These are phyloP conservation scores for Onychostruthus taczanowskii DNA, from an alignment of 2,113 vertebrate species.

Conservation along the genomic window DNA sequence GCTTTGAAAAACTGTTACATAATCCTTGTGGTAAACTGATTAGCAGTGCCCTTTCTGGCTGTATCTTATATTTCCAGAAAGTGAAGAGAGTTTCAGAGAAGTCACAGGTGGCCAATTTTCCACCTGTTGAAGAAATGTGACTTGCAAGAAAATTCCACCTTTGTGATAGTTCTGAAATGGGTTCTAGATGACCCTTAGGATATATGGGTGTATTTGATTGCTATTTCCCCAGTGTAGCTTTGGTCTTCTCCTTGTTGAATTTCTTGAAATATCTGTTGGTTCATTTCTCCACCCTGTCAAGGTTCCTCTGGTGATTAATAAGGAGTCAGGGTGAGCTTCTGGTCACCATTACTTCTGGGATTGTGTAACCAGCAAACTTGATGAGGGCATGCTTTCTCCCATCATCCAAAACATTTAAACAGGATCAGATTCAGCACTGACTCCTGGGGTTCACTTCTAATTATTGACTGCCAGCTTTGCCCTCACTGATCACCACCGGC, in stretches of 20 bases:
- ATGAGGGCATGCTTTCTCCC: rapidly evolving
- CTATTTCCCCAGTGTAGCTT: neutral
- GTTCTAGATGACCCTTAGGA: neutral
- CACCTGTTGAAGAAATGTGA: neutral
- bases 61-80: neutral
- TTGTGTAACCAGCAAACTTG: neutral
- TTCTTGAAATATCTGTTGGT: neutral
- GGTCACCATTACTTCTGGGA: neutral
- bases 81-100: neutral
- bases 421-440: neutral
- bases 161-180: neutral
- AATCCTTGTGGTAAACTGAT: neutral
- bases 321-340: rapidly evolving
- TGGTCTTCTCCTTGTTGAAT: neutral
- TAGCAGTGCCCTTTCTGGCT: neutral
- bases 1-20: neutral
- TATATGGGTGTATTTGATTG: neutral
- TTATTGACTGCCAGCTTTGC: neutral
- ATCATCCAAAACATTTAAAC: neutral
- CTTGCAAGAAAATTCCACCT: rapidly evolving
- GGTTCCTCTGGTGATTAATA: neutral
- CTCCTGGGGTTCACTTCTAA: neutral
- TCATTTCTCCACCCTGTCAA: neutral
- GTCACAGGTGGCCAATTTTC: neutral
- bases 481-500: neutral